phyloP scores from a whole-genome alignment of 2,888 invertebrate species.

The Thereva nobilitata region DNA sequence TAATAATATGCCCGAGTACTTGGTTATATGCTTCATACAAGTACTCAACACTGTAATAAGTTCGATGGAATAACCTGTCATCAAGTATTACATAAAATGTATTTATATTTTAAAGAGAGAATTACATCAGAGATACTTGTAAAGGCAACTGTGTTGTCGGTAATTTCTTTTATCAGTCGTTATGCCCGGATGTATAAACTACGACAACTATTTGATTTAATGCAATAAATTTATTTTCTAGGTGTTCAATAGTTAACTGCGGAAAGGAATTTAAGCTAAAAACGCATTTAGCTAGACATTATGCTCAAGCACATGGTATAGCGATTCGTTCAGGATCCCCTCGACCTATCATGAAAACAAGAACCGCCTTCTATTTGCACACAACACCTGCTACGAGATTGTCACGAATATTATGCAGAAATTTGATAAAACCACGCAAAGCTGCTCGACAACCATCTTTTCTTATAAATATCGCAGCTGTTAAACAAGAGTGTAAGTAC shows the following conservation, averaged over 20 bases:
- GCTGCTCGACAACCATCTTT: slow-evolving; percentile 86
- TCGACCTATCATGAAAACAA: slow-evolving; percentile 94
- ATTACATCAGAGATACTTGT: no score
- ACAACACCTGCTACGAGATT: slow-evolving; percentile 89
- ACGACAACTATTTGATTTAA: no score
- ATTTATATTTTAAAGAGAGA: no score
- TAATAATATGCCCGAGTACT: no score
- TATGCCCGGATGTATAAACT: no score
- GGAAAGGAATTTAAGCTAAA: slow-evolving; percentile 96
- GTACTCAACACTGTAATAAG: no score
- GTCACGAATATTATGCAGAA: slow-evolving; percentile 83
- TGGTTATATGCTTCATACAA: no score
- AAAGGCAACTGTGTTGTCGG: no score
- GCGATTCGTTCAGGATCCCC: slow-evolving; percentile 77
- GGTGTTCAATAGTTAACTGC: slow-evolving; percentile 89
- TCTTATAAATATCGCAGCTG: slow-evolving; percentile 75
- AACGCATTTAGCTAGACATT: slow-evolving; percentile 90
- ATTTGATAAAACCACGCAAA: slow-evolving; percentile 80
- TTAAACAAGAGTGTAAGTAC: slow-evolving; percentile 84
- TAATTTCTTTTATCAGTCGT: no score
- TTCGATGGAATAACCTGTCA: no score
- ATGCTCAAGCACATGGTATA: slow-evolving; percentile 83
- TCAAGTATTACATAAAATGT: no score
- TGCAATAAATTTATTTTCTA: slow-evolving; percentile 59
- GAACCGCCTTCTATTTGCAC: slow-evolving; percentile 93